Evolutionary conservation across 2,888 invertebrate species (phyloP).

Genomic region (Clusia tigrina): DNA sequence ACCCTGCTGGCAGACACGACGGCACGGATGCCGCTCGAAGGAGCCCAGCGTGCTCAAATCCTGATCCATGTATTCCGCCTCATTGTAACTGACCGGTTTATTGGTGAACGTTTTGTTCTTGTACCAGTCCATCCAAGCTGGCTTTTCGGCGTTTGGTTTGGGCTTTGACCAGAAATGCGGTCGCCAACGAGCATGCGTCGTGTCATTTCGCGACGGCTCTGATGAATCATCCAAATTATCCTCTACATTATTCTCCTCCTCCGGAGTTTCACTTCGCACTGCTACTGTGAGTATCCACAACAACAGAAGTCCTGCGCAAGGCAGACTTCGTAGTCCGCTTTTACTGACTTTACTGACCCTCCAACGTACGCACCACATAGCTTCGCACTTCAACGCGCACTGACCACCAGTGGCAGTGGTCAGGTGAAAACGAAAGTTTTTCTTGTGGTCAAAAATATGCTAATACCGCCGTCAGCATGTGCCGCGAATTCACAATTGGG

Average conservation of each 20-base stretch:
- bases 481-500: not conserved
- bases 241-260: not conserved
- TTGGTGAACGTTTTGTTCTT: constrained; percentile 30
- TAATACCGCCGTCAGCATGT: not conserved
- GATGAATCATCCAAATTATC: too few relatives aligned
- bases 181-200: not conserved
- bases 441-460: not conserved
- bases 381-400: not conserved
- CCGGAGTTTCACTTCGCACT: not conserved
- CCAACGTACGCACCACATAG: not conserved
- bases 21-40: constrained; percentile 55
- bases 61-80: constrained; percentile 34
- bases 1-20: constrained; percentile 54
- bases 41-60: constrained; percentile 41
- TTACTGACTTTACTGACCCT: not conserved
- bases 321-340: not conserved
- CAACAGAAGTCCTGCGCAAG: not conserved
- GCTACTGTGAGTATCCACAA: not conserved
- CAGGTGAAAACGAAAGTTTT: constrained; percentile 3
- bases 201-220: not conserved
- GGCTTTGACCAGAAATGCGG: not conserved
- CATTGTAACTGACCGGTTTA: constrained; percentile 18
- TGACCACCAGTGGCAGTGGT: not conserved
- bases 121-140: too few relatives aligned
- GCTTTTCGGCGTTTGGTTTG: too few relatives aligned